Percentiles rank a stretch among this genome's conserved stretches.
These are phyloP conservation scores for Xenus cinereus DNA, from an alignment of 2,113 vertebrate species.

Conservation along the genomic window DNA sequence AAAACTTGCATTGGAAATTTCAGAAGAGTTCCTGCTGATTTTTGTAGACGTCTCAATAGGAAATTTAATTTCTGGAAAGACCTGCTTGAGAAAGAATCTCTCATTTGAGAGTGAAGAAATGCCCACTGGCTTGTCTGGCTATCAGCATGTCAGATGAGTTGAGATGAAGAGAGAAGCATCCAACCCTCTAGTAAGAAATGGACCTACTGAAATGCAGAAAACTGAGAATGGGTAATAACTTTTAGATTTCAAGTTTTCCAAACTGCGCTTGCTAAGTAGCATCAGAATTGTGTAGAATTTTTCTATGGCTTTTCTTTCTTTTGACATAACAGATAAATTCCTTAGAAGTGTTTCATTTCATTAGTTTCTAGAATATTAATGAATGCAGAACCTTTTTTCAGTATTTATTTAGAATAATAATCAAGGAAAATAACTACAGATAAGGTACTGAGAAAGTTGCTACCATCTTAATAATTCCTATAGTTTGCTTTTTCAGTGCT, in stretches of 20 bases:
- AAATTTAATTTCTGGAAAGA: background rate
- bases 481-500: constrained; percentile 11
- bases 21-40: background rate
- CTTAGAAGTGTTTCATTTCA: background rate
- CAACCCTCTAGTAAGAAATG: background rate
- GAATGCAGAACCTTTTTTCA: background rate
- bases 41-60: background rate
- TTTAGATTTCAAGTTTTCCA: background rate
- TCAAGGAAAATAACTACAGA: background rate
- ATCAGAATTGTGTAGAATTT: background rate
- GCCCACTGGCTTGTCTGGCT: background rate
- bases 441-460: background rate
- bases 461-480: background rate
- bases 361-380: background rate
- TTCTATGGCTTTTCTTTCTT: background rate
- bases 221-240: background rate
- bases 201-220: background rate
- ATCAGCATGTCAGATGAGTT: background rate
- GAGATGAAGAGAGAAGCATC: background rate
- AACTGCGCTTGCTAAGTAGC: background rate
- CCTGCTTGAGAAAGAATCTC: background rate
- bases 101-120: constrained; percentile 21
- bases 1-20: background rate
- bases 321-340: background rate
- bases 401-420: background rate